Percentiles rank a stretch among this genome's conserved stretches.
These are phyloP conservation scores for Cyclura pinguis DNA, from an alignment of 2,797 vertebrate genomes.

Conservation along the genomic window DNA sequence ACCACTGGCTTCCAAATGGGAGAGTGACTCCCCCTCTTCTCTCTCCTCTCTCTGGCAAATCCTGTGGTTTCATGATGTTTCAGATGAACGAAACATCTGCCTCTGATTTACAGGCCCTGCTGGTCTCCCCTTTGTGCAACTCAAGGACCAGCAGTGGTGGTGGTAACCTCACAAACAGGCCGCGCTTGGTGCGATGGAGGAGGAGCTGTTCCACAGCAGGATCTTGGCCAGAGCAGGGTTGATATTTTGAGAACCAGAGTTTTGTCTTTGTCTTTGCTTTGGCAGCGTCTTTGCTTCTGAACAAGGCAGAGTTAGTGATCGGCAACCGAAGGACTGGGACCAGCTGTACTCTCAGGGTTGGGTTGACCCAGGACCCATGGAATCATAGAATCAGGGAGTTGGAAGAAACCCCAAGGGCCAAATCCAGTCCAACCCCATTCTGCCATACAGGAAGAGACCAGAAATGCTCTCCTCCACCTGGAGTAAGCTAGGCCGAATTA, in stretches of 20 bases:
- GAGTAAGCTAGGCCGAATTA: too few relatives aligned
- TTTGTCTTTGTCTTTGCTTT: too few relatives aligned
- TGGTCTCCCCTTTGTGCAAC: not conserved
- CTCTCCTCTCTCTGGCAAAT: not conserved
- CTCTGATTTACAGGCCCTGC: not conserved
- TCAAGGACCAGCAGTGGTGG: too few relatives aligned
- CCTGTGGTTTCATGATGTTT: constrained; percentile 4
- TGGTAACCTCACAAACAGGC: not conserved
- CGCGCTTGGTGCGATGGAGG: not conserved
- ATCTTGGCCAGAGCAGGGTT: not conserved
- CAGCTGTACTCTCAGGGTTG: too few relatives aligned
- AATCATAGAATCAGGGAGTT: too few relatives aligned
- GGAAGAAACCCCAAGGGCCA: too few relatives aligned
- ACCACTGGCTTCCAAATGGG: constrained; percentile 50
- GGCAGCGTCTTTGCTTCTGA: not conserved
- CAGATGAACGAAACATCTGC: constrained; percentile 11
- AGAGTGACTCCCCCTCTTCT: not conserved
- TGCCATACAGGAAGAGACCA: too few relatives aligned
- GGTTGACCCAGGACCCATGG: too few relatives aligned
- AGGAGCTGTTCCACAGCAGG: not conserved
- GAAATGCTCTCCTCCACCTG: too few relatives aligned
- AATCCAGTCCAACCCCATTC: too few relatives aligned
- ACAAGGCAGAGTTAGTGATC: not conserved
- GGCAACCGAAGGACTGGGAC: too few relatives aligned
- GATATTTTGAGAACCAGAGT: not conserved